Percentiles rank a stretch among this genome's conserved stretches.
These are phyloP conservation scores for Emydura subglobosa DNA, from an alignment of 2,113 vertebrate genomes.

Conservation along the genomic window DNA sequence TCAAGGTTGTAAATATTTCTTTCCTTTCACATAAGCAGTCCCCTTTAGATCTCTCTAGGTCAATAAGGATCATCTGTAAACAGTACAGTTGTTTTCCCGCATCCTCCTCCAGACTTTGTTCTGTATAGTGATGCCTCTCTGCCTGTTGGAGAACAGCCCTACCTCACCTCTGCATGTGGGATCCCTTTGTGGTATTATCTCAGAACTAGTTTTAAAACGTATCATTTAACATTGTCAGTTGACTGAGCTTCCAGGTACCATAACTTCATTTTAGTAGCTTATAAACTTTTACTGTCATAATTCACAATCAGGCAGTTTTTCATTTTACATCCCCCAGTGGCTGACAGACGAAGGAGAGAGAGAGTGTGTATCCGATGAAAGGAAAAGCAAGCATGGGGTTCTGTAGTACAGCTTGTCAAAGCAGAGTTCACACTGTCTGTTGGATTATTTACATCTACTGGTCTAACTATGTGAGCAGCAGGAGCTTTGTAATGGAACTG, in stretches of 20 bases:
- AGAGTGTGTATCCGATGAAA: not conserved
- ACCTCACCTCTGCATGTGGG: not conserved
- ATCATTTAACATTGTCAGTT: slow-evolving; percentile 68
- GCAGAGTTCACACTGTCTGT: slow-evolving; percentile 8
- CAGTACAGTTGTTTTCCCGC: not conserved
- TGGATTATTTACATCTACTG: not conserved
- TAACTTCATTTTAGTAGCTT: slow-evolving; percentile 82
- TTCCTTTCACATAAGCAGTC: slow-evolving; percentile 11
- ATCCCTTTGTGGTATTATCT: slow-evolving; percentile 2
- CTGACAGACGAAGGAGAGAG: slow-evolving; percentile 41
- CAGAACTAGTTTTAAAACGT: slow-evolving; percentile 66
- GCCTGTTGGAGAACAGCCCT: not conserved
- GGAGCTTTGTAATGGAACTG: not conserved
- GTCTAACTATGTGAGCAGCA: not conserved
- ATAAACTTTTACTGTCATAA: slow-evolving; percentile 83
- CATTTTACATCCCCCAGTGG: slow-evolving; percentile 65
- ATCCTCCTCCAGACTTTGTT: not conserved
- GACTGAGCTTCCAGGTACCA: slow-evolving; percentile 77
- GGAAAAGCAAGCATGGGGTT: not conserved
- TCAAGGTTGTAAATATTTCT: not conserved
- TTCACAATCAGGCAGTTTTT: slow-evolving; percentile 77
- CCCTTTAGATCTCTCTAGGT: not conserved
- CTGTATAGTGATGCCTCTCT: not conserved
- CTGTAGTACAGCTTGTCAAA: not conserved
- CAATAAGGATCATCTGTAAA: not conserved